Evolutionary conservation across 2,797 vertebrate species (phyloP), one percentile per base, ranked within the genome.

Genomic region (Liparis tanakae): DNA sequence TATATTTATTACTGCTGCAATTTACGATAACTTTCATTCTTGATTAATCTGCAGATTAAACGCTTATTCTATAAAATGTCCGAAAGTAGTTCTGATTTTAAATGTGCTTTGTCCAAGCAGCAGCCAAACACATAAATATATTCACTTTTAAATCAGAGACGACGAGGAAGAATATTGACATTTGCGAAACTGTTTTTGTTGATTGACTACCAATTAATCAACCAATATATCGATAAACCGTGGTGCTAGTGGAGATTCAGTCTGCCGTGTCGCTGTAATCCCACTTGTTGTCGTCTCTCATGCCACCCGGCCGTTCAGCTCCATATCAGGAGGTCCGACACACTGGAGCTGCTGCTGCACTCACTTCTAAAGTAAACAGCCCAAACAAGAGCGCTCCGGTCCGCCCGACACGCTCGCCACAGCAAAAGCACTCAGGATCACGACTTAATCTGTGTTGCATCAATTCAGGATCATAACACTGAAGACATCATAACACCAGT

Each of bases 401-500:
- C 55, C 43, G 69, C 46, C 65, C 63, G 59, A 78, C 56, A 37
- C 62, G 56, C 41, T 50, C 14, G n/a, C 13, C 12, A 22, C 30
- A 48, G 57, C 67, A 67, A 3, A 70, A 83, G 59, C 62, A 59
- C 44, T 63, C 6, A 1, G 50, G 58, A 68, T 82, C 67, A 72
- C 0, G 6, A 81, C 59, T 79, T 77, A 56, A 74, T 74, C 70
- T 65, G 51, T 18, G n/a, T 72, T 60, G 73, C 59, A 73, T 79
- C 53, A 67, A 65, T 50, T 58, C 18, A 18, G 65, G 51, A 74
- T 74, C 68, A 69, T 54, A 73, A 82, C 63, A 67, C 50, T 15
- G 7, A 61, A 55, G 65, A 81, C 68, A 69, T 85, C 43, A 68
- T 76, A 62, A 85, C 72, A 77, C 41, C 30, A 37, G 55, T 81